A percentile compares a stretch with the other conserved stretches of the same genome.
Conservation (phyloP, 2,113 vertebrate species). For the Irena cyanogastra region DNA sequence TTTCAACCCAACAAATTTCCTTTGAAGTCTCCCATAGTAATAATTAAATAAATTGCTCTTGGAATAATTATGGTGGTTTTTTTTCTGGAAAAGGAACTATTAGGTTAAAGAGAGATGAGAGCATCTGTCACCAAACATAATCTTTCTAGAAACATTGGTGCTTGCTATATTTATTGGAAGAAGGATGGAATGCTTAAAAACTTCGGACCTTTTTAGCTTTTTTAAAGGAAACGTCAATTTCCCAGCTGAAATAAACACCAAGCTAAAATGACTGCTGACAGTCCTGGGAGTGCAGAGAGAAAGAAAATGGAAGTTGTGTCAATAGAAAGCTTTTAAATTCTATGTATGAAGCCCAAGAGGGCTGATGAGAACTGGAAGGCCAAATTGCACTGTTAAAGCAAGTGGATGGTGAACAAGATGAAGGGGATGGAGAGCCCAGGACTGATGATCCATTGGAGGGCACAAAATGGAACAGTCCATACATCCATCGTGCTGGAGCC, state of each 20-base stretch:
- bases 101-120: neutral
- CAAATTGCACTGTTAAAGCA: neutral
- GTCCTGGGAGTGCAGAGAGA: neutral
- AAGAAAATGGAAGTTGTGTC: neutral
- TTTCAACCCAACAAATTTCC: constrained; percentile 18
- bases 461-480: neutral
- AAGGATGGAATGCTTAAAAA: neutral
- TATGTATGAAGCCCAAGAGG: neutral
- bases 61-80: neutral
- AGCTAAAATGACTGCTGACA: constrained; percentile 12
- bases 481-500: neutral
- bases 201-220: neutral
- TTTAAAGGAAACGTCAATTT: neutral
- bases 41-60: constrained; percentile 49
- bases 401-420: neutral
- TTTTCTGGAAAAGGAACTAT: neutral
- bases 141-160: neutral
- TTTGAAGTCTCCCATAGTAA: constrained; percentile 18
- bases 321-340: constrained; percentile 32
- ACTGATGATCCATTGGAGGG: neutral
- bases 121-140: constrained; percentile 14
- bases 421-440: neutral
- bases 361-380: neutral
- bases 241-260: neutral
- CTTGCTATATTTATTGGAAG: neutral